Base-by-base conservation (phyloP, 2,797 vertebrate species). In the Acanthurus tractus region DNA sequence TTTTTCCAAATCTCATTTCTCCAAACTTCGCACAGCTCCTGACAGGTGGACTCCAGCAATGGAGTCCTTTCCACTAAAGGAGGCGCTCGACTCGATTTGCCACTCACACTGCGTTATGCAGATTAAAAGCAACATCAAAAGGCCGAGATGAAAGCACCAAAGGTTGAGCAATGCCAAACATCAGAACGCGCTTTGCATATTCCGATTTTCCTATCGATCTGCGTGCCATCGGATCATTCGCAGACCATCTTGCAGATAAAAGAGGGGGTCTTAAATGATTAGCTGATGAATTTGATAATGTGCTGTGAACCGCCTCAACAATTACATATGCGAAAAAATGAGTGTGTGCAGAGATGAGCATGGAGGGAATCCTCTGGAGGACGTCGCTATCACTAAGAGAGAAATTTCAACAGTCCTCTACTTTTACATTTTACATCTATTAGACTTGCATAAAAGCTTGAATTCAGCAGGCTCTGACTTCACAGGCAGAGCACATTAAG, bases 241-340 rank as follows among this genome's bases (percentile, higher is more conserved):
- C 66, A 7, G 83, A 84, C 63, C 82, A 64, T 90, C 89, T 65
- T 40, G n/a, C 68, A 86, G 91, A 94, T 94, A 89, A 92, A 93
- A 93, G 90, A 78, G 80, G 34, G 66, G 82, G 86, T 89, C 88
- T 91, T 92, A 93, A 93, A 93, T 94, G 90, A 93, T 93, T 93
- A 93, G 89, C 91, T 85, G 87, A 82, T 88, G 91, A 93, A 93
- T 93, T 84, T 92, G 83, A 90, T 91, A 83, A 91, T 79, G 89
- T 72, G 84, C 78, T 70, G 87, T 67, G 81, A 88, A 87, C 76
- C 20, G 53, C 67, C 70, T 46, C 75, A 76, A 86, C 88, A 78
- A 84, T 86, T 81, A 89, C 68, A 63, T 76, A 86, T 78, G 74
- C 68, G 6, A 2, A 72, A 45, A 79, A 64, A 79, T 23, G 69